Evolutionary conservation across 2,888 invertebrate species (phyloP).

Genomic region (Dysmachus trigonus): DNA sequence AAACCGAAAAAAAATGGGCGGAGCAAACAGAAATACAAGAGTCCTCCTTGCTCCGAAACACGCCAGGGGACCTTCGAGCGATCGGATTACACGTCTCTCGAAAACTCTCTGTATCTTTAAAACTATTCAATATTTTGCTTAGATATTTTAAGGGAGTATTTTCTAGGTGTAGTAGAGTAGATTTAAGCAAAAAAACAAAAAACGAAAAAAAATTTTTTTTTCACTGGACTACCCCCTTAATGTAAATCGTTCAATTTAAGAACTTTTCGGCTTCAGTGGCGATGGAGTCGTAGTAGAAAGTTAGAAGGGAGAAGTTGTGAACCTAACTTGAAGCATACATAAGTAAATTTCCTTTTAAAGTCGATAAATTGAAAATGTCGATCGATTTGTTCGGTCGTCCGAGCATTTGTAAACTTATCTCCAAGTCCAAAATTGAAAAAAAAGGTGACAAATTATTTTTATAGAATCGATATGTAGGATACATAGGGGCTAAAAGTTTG

Average conservation of each 20-base stretch:
- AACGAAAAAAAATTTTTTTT: no score
- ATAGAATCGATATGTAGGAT: neutral
- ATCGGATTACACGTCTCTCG: no score
- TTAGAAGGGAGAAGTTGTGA: neutral
- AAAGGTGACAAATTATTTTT: neutral
- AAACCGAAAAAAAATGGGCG: no score
- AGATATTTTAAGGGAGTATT: no score
- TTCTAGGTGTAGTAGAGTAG: no score
- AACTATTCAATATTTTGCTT: no score
- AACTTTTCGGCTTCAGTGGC: neutral
- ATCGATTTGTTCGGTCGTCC: slow-evolving; percentile 22
- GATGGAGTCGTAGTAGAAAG: neutral
- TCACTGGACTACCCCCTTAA: no score
- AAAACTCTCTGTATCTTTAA: no score
- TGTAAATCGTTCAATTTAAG: slow-evolving; percentile 29
- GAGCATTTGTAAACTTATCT: neutral
- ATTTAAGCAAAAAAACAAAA: no score
- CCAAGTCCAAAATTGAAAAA: neutral
- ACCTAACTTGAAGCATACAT: neutral
- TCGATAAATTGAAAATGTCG: slow-evolving; percentile 24
- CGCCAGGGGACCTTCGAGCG: no score
- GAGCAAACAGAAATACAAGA: no score
- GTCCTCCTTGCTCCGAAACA: no score
- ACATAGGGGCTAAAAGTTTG: neutral
- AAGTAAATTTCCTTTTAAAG: slow-evolving; percentile 22